Evolutionary conservation across 1,140 invertebrate species (phyloP).

Genomic region (Lamellibrachia luymesi): DNA sequence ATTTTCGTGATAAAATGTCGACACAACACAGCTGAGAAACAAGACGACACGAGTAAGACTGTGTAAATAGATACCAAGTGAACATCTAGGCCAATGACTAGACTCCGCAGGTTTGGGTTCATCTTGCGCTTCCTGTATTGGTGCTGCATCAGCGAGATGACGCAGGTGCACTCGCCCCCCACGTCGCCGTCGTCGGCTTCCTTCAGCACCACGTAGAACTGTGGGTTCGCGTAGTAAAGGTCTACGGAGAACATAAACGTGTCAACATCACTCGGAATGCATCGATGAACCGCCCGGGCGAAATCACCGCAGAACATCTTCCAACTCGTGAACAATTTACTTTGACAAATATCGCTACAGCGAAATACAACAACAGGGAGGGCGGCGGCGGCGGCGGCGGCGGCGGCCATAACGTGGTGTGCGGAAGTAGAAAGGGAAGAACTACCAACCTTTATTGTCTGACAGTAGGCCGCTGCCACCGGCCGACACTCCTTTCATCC

Average conservation of each 20-base stretch:
- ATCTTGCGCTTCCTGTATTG: slow-evolving; percentile 17
- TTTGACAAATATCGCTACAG: too few species aligned
- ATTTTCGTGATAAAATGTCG: neutral
- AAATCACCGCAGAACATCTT: too few species aligned
- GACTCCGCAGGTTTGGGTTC: neutral
- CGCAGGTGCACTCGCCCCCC: slow-evolving; percentile 17
- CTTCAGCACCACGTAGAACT: slow-evolving; percentile 16
- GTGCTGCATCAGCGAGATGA: slow-evolving; percentile 17
- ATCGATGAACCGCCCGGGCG: too few species aligned
- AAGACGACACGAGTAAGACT: neutral
- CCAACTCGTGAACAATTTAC: too few species aligned
- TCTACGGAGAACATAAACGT: neutral
- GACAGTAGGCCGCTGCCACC: slow-evolving; percentile 14
- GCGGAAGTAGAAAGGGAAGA: neutral
- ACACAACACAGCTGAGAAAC: neutral
- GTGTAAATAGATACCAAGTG: slow-evolving; percentile 2
- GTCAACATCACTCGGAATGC: neutral
- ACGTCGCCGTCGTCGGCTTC: slow-evolving; percentile 10
- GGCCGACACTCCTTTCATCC: slow-evolving; percentile 6
- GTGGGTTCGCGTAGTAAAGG: slow-evolving; percentile 18
- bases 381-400: too few species aligned
- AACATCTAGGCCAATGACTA: slow-evolving; percentile 17
- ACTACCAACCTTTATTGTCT: neutral
- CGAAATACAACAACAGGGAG: too few species aligned
- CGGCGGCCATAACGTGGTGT: too few species aligned